phyloP scores from a whole-genome alignment of 2,797 vertebrate genomes.

The Steatocranus sp. region DNA sequence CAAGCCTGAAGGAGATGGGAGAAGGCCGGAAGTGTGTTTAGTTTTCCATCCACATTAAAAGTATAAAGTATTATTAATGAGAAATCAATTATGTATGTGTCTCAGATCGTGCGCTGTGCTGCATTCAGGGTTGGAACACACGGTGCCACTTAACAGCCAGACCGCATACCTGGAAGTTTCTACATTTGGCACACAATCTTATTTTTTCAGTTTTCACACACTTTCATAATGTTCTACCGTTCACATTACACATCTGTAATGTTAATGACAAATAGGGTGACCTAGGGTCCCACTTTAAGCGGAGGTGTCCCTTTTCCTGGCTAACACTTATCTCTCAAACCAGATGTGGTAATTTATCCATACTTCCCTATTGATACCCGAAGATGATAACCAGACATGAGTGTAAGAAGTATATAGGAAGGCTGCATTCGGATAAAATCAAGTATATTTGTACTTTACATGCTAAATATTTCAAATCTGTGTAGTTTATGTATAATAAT shows the following conservation, averaged over 20 bases:
- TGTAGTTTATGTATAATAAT: neutral
- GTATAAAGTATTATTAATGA: neutral
- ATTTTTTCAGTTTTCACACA: neutral
- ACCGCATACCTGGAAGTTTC: neutral
- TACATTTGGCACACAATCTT: neutral
- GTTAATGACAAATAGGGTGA: neutral
- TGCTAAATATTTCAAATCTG: neutral
- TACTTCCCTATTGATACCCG: neutral
- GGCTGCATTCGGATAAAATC: neutral
- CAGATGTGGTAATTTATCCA: neutral
- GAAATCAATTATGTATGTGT: neutral
- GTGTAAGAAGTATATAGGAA: neutral
- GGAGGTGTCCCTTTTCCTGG: neutral
- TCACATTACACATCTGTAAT: neutral
- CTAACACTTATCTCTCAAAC: neutral
- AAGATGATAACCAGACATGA: neutral
- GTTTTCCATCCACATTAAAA: constrained; percentile 12
- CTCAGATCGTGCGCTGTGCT: neutral
- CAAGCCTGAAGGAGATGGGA: neutral
- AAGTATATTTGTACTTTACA: neutral
- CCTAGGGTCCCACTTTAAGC: neutral
- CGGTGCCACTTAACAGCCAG: neutral
- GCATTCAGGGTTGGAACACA: neutral
- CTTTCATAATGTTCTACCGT: neutral
- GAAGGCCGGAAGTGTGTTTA: neutral